Percentiles rank a stretch among this genome's conserved stretches.
phyloP scores from a whole-genome alignment of 2,888 invertebrate species.

The Phrixothrix hirtus region DNA sequence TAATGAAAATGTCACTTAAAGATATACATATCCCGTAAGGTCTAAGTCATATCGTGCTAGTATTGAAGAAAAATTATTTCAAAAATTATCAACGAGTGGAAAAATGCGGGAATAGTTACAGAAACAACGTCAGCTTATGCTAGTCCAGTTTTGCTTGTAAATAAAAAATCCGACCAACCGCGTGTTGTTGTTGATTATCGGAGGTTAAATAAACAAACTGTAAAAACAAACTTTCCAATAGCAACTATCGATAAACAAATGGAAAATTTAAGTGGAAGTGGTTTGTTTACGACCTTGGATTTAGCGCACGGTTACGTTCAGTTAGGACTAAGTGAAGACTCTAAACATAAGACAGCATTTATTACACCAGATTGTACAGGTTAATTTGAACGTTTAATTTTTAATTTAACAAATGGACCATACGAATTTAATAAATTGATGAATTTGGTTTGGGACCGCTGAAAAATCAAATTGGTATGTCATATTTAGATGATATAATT shows the following conservation, averaged over 20 bases:
- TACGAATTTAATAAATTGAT: no score
- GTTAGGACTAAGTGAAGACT: slow-evolving; percentile 11
- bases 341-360: slow-evolving; percentile 23
- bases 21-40: no score
- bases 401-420: slow-evolving; percentile 44
- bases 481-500: slow-evolving; percentile 45
- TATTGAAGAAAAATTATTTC: slow-evolving; percentile 13
- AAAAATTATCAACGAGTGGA: slow-evolving; percentile 32
- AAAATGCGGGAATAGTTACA: slow-evolving; percentile 26
- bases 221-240: slow-evolving; percentile 29
- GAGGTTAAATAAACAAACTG: slow-evolving; percentile 27
- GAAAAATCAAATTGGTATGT: slow-evolving; percentile 28
- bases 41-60: slow-evolving; percentile 20
- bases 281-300: slow-evolving; percentile 20
- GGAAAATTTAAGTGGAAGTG: slow-evolving; percentile 22
- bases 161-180: slow-evolving; percentile 28
- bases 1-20: no score
- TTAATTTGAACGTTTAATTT: slow-evolving; percentile 42
- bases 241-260: slow-evolving; percentile 31
- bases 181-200: slow-evolving; percentile 34
- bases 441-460: slow-evolving; percentile 37
- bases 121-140: slow-evolving; percentile 37
- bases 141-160: slow-evolving; percentile 32
- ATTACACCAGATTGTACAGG: slow-evolving; percentile 41
- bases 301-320: slow-evolving; percentile 21